Evolutionary conservation across 2,888 invertebrate genomes (phyloP).

Genomic region (Mythimna albipuncta): DNA sequence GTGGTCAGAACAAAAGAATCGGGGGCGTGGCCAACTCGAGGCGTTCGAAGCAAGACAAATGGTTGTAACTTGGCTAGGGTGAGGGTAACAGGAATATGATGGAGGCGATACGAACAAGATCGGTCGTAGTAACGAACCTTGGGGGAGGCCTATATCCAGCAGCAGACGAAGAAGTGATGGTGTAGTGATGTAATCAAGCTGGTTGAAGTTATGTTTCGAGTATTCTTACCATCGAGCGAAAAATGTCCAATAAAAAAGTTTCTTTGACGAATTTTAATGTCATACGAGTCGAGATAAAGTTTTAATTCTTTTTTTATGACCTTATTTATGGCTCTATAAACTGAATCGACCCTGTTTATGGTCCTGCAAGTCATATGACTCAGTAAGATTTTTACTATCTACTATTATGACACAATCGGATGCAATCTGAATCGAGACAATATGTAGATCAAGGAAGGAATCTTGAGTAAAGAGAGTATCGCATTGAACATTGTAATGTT

Average conservation of each 20-base stretch:
- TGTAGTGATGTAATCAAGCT: no score
- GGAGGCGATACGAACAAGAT: no score
- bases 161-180: no score
- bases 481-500: not conserved
- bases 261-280: not conserved
- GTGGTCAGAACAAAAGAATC: no score
- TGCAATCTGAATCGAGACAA: constrained; percentile 16
- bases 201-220: no score
- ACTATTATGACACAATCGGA: constrained; percentile 39
- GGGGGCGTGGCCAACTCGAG: no score
- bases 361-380: constrained; percentile 37
- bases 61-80: no score
- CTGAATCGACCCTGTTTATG: constrained; percentile 32
- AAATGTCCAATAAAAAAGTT: not conserved
- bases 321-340: constrained; percentile 37
- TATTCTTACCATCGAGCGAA: not conserved
- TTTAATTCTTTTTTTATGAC: constrained; percentile 30
- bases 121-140: no score
- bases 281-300: not conserved
- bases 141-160: no score
- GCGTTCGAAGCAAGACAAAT: no score
- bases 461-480: constrained; percentile 8
- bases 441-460: constrained; percentile 22
- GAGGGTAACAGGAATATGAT: no score
- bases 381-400: constrained; percentile 45